These are phyloP conservation scores for Lepidurus apus DNA, from an alignment of 1,140 invertebrate genomes.

Conservation along the genomic window DNA sequence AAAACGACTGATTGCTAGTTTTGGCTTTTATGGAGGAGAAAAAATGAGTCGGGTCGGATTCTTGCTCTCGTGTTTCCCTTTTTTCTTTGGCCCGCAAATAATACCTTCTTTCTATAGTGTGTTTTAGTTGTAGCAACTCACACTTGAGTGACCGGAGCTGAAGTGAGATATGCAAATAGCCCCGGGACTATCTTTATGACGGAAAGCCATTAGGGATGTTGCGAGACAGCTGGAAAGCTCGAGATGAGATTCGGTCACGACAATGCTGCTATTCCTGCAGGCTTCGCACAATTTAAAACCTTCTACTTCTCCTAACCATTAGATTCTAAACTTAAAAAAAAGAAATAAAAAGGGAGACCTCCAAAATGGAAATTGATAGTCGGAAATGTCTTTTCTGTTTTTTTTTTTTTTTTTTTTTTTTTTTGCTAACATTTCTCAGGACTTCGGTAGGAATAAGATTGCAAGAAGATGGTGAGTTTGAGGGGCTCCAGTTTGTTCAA, in stretches of 20 bases:
- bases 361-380: constrained; percentile 1
- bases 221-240: constrained; percentile 22
- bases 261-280: constrained; percentile 8
- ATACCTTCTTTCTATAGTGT: constrained; percentile 8
- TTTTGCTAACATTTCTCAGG: background rate
- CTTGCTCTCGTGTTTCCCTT: background rate
- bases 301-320: background rate
- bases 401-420: too few species aligned
- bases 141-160: constrained; percentile 12
- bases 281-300: background rate
- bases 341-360: background rate
- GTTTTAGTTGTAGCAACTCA: constrained; percentile 22
- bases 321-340: background rate
- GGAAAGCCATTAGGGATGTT: constrained; percentile 28
- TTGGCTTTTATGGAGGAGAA: constrained; percentile 7
- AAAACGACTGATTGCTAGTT: constrained; percentile 9
- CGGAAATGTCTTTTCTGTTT: background rate
- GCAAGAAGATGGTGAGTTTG: background rate
- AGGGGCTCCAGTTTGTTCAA: background rate
- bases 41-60: constrained; percentile 2
- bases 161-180: constrained; percentile 30
- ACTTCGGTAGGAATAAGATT: background rate
- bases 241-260: constrained; percentile 31
- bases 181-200: constrained; percentile 31
- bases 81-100: background rate